Evolutionary conservation across 2,113 vertebrate genomes (phyloP), one percentile per base, ranked within the genome.

Genomic region (Chelonoidis abingdonii): DNA sequence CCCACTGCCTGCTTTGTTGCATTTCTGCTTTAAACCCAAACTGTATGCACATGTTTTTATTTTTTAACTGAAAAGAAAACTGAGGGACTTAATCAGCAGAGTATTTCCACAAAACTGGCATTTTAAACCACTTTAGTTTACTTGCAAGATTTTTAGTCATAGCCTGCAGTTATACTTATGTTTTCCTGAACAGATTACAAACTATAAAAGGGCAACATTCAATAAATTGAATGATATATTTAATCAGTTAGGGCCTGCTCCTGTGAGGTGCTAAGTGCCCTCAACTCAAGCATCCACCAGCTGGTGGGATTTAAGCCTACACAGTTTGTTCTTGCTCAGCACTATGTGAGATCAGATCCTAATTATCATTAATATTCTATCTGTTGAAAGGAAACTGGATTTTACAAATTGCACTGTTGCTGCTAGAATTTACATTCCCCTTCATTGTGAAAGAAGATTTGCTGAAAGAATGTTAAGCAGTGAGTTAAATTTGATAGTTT

Each of bases 391-490:
- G 25, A n/a, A 75, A 27, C 59, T 85, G 86, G 87, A 87, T 89
- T 91, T 65, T 89, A 24, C 87, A 76, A 89, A 54, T n/a, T 89
- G 41, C 56, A 79, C 54, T 91, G 62, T 29, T 91, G 89, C 78
- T 97, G 90, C 86, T 89, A 81, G 83, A 81, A 82, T 92, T 94
- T 93, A 91, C 96, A 78, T 95, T 4, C 84, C 87, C 38, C 57
- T 91, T 86, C 83, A 91, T 21, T 95, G 13, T 83, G 54, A 90
- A 93, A 78, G 54, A 93, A 91, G 59, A 89, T 50, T 94, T 94
- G 89, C 59, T 94, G 80, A 90, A 82, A 83, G 80, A 81, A 91
- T 72, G 47, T 86, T 86, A 86, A 91, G 76, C 52, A 91, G 76
- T 54, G 16, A 93, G 25, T 94, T 88, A 93, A 38, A 57, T 50